Base-by-base conservation (phyloP, 2,113 vertebrate species). In the Plecturocebus donacophilus region DNA sequence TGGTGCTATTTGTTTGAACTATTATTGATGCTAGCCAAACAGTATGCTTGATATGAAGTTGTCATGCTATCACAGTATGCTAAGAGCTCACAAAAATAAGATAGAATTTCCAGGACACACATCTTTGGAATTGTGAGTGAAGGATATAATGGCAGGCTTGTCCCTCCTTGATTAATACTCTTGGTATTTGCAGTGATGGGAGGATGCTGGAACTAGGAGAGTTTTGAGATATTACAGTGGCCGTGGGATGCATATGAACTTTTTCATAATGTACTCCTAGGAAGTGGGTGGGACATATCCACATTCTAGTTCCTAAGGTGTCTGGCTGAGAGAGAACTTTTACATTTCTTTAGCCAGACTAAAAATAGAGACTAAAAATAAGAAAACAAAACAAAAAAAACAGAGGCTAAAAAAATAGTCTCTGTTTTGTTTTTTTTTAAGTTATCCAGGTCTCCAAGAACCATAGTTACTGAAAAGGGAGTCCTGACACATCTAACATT, bases 1-100 rank as follows among this genome's bases (percentile, higher is more conserved):
- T 96, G 97, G 98, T 98, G 96, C 97, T 98, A 6, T 97, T 98
- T 97, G 98, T 98, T 93, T 98, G 97, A 98, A 98, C 97, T 97
- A 96, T 97, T 96, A 96, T 97, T 98, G 97, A 94, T 97, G 97
- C 95, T 97, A 95, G 95, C 80, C 97, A 98, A 98, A 97, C 61
- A 75, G 95, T 98, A 96, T 97, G 73, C 88, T 98, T 98, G 58
- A 79, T 98, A 97, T 95, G 97, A 98, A 94, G 96, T 94, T 25
- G 90, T 97, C 94, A 94, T 98, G 80, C 96, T 96, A 83, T 27
- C 79, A 98, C 91, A 93, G 90, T 92, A 87, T 96, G 56, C 58
- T 95, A 84, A 95, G 83, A 90, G 30, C 71, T 97, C 76, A 98
- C 90, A 96, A 87, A 96, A 83, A 95, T 97, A 94, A 97, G 96